A percentile compares a stretch with the other conserved stretches of the same genome.
Conservation (phyloP, 2,888 invertebrate genomes). For the Cephus pygmeus region DNA sequence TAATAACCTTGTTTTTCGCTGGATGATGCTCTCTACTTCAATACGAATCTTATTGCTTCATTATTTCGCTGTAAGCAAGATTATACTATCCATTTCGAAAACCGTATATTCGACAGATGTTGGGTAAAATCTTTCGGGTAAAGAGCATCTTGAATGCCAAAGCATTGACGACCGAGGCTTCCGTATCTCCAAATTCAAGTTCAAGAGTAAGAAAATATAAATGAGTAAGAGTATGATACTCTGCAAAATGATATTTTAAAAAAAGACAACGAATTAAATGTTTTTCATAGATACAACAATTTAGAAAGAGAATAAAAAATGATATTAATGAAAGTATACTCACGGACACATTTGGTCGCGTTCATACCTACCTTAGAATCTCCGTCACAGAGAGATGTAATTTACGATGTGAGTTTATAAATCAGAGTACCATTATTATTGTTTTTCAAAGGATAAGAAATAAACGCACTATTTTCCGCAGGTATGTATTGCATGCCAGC, state of each 20-base stretch:
- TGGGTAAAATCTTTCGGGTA: slow-evolving; percentile 29
- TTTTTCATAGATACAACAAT: slow-evolving; percentile 51
- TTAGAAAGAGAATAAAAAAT: slow-evolving; percentile 42
- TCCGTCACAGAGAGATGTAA: slow-evolving; percentile 97
- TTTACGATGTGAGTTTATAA: slow-evolving; percentile 84
- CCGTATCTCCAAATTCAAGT: slow-evolving; percentile 16
- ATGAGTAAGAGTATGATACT: background rate
- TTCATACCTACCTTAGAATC: slow-evolving; percentile 93
- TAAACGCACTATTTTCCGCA: slow-evolving; percentile 57
- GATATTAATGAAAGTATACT: slow-evolving; percentile 61
- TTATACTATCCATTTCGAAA: background rate
- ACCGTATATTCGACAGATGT: slow-evolving; percentile 25
- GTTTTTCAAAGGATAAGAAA: background rate
- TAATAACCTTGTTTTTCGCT: background rate
- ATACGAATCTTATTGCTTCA: background rate
- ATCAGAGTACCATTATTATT: slow-evolving; percentile 3
- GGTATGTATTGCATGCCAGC: slow-evolving; percentile 99
- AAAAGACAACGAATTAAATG: background rate
- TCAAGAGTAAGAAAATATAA: background rate
- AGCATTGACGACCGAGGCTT: slow-evolving; percentile 27
- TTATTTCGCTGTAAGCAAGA: background rate
- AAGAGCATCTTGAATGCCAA: slow-evolving; percentile 18
- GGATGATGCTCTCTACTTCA: background rate
- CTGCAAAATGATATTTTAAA: background rate
- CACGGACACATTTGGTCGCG: slow-evolving; percentile 86